Conservation (phyloP, 2,113 vertebrate species). For the Hippotragus niger region DNA sequence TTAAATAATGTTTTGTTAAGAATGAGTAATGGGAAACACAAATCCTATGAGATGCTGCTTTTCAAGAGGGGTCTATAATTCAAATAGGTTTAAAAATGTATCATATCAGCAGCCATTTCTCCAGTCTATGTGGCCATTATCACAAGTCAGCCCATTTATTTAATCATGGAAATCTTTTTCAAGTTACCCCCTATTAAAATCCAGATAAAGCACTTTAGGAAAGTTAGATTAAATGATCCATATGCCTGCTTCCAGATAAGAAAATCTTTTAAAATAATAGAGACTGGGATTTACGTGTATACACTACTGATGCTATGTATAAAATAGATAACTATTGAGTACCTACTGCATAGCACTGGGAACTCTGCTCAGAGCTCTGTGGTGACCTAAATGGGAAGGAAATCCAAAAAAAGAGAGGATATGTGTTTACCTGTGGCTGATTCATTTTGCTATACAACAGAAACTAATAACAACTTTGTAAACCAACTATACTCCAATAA, state of each 20-base stretch:
- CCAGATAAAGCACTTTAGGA: not conserved
- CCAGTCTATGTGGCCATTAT: not conserved
- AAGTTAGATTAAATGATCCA: not conserved
- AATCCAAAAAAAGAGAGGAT: not conserved
- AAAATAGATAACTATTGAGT: accelerated
- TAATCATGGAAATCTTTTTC: not conserved
- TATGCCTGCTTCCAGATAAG: not conserved
- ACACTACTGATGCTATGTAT: not conserved
- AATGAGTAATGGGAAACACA: not conserved
- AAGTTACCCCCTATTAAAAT: not conserved
- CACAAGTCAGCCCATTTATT: not conserved
- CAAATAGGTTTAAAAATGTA: not conserved
- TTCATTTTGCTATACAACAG: not conserved
- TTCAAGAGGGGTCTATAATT: not conserved
- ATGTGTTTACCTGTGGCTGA: not conserved
- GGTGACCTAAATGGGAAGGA: not conserved
- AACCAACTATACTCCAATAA: not conserved
- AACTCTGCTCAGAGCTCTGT: not conserved
- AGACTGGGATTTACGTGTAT: not conserved
- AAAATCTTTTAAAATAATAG: not conserved
- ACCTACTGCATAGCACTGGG: not conserved
- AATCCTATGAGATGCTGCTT: not conserved
- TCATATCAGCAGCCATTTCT: not conserved
- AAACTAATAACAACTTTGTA: not conserved
- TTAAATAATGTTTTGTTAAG: not conserved